Evolutionary conservation across 1,140 invertebrate genomes (phyloP), one percentile per base, ranked within the genome.

Genomic region (Zaprionus davidi): DNA sequence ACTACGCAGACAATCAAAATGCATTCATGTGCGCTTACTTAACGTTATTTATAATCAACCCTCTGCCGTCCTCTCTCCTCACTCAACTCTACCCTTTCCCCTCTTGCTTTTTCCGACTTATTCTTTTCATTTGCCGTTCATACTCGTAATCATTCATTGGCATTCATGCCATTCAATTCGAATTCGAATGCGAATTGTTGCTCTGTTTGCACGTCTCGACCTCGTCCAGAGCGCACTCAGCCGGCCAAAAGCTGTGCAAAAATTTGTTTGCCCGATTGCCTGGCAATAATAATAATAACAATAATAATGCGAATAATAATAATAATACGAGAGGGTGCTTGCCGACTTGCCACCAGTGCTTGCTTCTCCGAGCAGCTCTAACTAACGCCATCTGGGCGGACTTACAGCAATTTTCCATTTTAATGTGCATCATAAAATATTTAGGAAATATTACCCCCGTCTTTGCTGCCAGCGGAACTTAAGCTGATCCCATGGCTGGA

Each of bases 1-100:
- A 81, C 85, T 84, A 79, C 76, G 69, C 81, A 88, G 85, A 88
- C 85, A 88, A 88, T 88, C 85, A 90, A 88, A 88, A 90, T 88
- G 81, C 85, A 88, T 90, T 90, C 85, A 88, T 90, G 85, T 90
- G 79, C 85, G 79, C 85, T 79, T 87, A 82, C 70, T 90, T 88
- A 72, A 77, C 81, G 79, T 90, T 88, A 90, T 88, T 88, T 90
- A 85, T 85, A 90, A 88, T 88, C 84, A 88, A 79, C 24, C 46
- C 38, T 12, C 57, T 17, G 9, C 31, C 20, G n/a, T 44, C 12
- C 24, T 28, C 28, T 20, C 22, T 15, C 6, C 57, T 22, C 9
- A 5, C 26, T 28, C 26, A 1, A 26, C 24, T 6, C 13, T 6
- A 20, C 49, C 22, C 17, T 38, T 49, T 6, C 69, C 24, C 24